Evolutionary conservation across 2,888 invertebrate genomes (phyloP).

Genomic region (Drosophila paranaensis): DNA sequence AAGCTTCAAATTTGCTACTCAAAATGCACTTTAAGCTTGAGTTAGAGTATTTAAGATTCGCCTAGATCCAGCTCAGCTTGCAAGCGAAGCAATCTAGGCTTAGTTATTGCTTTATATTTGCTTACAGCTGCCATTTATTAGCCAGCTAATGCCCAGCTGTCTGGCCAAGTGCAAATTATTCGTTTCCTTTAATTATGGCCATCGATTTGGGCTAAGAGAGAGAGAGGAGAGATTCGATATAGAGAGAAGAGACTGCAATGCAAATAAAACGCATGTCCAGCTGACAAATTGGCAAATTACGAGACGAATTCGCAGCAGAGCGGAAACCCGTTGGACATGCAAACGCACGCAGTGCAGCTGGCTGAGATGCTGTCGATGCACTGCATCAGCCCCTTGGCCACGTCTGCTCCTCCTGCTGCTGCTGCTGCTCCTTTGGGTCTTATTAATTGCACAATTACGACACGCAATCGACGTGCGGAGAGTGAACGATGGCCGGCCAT

Average conservation of each 20-base stretch:
- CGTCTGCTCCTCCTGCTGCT: not conserved
- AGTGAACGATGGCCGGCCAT: conserved; percentile 60
- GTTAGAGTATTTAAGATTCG: not conserved
- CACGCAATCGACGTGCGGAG: conserved; percentile 72
- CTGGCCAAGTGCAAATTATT: conserved; percentile 60
- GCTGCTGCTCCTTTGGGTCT: conserved; percentile 21
- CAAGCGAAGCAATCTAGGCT: not conserved
- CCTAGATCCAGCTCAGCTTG: not conserved
- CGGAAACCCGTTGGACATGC: conserved; percentile 68
- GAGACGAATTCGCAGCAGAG: conserved; percentile 29
- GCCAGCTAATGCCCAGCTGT: conserved; percentile 34
- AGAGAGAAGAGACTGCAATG: conserved; percentile 34
- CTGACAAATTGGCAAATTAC: conserved; percentile 79
- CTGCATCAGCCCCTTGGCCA: conserved; percentile 39
- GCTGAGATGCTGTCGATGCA: conserved; percentile 34
- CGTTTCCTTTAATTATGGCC: conserved; percentile 68
- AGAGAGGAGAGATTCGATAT: conserved; percentile 9
- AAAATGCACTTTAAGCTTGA: not conserved
- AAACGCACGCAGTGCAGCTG: conserved; percentile 23
- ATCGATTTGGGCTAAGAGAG: conserved; percentile 51
- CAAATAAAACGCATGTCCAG: conserved; percentile 78
- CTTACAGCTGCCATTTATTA: conserved; percentile 7
- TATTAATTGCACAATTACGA: conserved; percentile 82
- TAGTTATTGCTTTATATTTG: conserved; percentile 9
- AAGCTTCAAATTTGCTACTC: not conserved